Base-by-base conservation (phyloP, 2,888 invertebrate species). In the Celastrina argiolus region DNA sequence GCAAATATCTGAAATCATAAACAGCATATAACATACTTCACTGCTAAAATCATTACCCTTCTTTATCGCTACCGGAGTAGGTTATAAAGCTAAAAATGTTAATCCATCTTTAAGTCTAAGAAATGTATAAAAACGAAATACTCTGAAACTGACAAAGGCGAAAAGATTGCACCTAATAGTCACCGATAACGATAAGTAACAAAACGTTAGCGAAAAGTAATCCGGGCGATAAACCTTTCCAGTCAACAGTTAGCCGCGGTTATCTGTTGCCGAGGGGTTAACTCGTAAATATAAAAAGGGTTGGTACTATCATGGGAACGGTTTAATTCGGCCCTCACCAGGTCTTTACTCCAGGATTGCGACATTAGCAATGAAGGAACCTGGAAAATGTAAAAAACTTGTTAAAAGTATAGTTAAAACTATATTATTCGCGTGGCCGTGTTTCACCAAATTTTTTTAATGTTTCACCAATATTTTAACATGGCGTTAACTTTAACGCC, bases 251-350 rank as follows among this genome's bases (percentile, higher is more conserved):
- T 36, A 36, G 1, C 36, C 36, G 36, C 51, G 51, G 51, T 51
- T 51, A 41, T n/a, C 22, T 22, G 5, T 22, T 12, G 12, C 22
- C 12, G 51, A 14, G 51, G 45, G 51, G 51, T 12, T 14, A 18
- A 26, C 22, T 51, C 51, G 51, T 51, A 51, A 51, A 51, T 45
- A 45, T 45, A 45, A 26, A 51, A 51, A 26, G 51, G 51, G 51
- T 51, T 51, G 22, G 10, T 45, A 10, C 10, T 22, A 51, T 51
- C 22, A 51, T 51, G 51, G 14, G 51, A 51, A 51, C 12, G 22
- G 22, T 3, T 51, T 51, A 51, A 51, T 51, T 51, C 16, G 18
- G 18, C 16, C 16, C 45, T 45, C 22, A n/a, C n/a, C n/a, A n/a
- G n/a, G n/a, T 14, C 51, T 14, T 12, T 12, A 14, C 51, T 22